These are phyloP conservation scores for Tineola bisselliella DNA, from an alignment of 2,888 invertebrate genomes.

Conservation along the genomic window DNA sequence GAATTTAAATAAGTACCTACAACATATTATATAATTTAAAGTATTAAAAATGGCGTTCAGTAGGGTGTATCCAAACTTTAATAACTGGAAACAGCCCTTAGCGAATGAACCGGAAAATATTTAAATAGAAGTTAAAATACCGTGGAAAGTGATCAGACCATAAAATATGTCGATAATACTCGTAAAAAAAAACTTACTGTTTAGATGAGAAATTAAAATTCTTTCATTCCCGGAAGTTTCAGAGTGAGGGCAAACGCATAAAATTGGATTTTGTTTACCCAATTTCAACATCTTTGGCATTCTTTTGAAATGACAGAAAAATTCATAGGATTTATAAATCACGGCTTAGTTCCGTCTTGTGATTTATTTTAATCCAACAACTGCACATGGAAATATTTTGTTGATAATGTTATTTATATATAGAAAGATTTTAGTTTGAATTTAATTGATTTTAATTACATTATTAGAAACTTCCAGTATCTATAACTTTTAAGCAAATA, in stretches of 20 bases:
- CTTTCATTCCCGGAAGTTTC: slow-evolving; percentile 36
- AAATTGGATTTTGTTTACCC: slow-evolving; percentile 26
- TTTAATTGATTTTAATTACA: too few relatives aligned
- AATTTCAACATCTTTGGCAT: slow-evolving; percentile 38
- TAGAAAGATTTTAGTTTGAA: background rate
- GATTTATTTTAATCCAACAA: background rate
- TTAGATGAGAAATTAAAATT: slow-evolving; percentile 44
- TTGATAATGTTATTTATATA: too few relatives aligned
- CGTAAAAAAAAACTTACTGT: slow-evolving; percentile 31
- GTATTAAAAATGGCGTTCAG: slow-evolving; percentile 9
- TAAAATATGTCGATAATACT: slow-evolving; percentile 59
- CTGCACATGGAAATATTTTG: background rate
- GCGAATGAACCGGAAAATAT: slow-evolving; percentile 65
- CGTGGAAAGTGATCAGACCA: slow-evolving; percentile 41
- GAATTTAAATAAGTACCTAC: background rate
- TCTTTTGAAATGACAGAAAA: slow-evolving; percentile 20
- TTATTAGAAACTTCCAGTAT: too few relatives aligned
- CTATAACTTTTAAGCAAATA: too few relatives aligned
- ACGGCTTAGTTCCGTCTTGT: background rate
- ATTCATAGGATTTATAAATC: background rate
- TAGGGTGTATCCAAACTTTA: slow-evolving; percentile 44
- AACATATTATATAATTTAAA: too few relatives aligned
- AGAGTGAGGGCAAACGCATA: background rate
- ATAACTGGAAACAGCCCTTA: slow-evolving; percentile 52
- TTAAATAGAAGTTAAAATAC: slow-evolving; percentile 63